These are phyloP conservation scores for Psammodynastes pulverulentus DNA, from an alignment of 2,113 vertebrate genomes.

Conservation along the genomic window DNA sequence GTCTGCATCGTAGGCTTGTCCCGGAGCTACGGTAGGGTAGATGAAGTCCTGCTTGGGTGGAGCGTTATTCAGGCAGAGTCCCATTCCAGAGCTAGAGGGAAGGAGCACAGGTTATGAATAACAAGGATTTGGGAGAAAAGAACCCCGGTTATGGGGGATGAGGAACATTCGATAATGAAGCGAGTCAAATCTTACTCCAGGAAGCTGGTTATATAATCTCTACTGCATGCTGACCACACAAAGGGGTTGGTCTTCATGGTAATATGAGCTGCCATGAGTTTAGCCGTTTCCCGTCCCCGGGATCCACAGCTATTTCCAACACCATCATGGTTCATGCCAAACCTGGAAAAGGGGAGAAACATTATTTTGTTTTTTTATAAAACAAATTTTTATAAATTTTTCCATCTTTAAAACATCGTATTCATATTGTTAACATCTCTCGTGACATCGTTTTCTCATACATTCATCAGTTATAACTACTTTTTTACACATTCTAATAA, in stretches of 20 bases:
- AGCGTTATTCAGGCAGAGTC: conserved; percentile 91
- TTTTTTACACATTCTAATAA: too few relatives aligned
- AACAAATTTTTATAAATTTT: too few relatives aligned
- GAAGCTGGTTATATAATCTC: conserved; percentile 98
- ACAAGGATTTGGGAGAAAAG: not conserved
- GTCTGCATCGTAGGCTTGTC: conserved; percentile 93
- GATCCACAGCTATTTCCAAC: conserved; percentile 93
- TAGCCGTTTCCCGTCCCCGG: conserved; percentile 91
- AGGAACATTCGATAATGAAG: not conserved
- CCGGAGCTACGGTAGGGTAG: conserved; percentile 93
- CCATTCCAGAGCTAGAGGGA: conserved; percentile 85
- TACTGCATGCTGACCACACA: conserved; percentile 95
- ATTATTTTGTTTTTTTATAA: not conserved
- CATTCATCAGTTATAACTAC: too few relatives aligned
- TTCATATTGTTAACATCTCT: too few relatives aligned
- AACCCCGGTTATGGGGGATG: not conserved
- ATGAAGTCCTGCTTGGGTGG: conserved; percentile 93
- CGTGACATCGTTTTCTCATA: too few relatives aligned
- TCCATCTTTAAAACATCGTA: too few relatives aligned
- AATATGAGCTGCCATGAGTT: conserved; percentile 98
- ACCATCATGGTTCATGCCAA: conserved; percentile 98
- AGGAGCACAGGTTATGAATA: not conserved
- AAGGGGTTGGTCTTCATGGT: conserved; percentile 99
- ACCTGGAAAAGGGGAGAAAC: conserved; percentile 66
- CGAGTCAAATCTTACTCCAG: conserved; percentile 83